These are phyloP conservation scores for Solea solea DNA, from an alignment of 2,113 vertebrate genomes.

Conservation along the genomic window DNA sequence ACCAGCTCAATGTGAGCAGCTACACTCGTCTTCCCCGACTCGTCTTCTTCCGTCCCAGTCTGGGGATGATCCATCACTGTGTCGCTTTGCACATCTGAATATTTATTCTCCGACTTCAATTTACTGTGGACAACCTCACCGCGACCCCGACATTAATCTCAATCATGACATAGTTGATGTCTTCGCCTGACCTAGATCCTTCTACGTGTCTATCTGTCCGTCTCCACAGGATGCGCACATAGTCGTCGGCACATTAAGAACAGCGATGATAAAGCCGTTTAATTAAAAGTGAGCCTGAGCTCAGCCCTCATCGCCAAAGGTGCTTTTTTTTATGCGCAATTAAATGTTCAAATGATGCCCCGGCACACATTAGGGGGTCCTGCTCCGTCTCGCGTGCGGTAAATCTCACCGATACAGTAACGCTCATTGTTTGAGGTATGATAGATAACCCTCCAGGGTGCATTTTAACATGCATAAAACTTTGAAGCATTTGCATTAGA, in stretches of 20 bases:
- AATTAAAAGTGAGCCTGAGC: constrained; percentile 65
- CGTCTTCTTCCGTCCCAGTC: constrained; percentile 9
- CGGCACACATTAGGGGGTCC: constrained; percentile 33
- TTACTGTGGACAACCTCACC: background rate
- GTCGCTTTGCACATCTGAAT: constrained; percentile 55
- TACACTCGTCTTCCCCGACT: constrained; percentile 19
- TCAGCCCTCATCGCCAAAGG: constrained; percentile 30
- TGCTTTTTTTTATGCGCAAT: constrained; percentile 60
- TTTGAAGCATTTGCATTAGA: constrained; percentile 15
- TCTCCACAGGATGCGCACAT: background rate
- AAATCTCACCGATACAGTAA: constrained; percentile 26
- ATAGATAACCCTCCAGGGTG: constrained; percentile 4
- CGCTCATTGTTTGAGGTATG: background rate
- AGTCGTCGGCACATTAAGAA: constrained; percentile 49
- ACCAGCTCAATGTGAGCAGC: constrained; percentile 38
- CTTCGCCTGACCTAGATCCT: too few species aligned
- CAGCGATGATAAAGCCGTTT: constrained; percentile 72
- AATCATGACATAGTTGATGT: background rate
- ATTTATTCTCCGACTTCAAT: constrained; percentile 65
- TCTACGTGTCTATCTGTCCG: too few species aligned
- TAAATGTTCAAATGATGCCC: constrained; percentile 55
- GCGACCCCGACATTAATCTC: background rate
- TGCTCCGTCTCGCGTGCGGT: constrained; percentile 11
- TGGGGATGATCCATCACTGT: constrained; percentile 65
- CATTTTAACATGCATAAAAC: constrained; percentile 15